Conservation (phyloP, 1,140 invertebrate species). For the Conus betulinus region DNA sequence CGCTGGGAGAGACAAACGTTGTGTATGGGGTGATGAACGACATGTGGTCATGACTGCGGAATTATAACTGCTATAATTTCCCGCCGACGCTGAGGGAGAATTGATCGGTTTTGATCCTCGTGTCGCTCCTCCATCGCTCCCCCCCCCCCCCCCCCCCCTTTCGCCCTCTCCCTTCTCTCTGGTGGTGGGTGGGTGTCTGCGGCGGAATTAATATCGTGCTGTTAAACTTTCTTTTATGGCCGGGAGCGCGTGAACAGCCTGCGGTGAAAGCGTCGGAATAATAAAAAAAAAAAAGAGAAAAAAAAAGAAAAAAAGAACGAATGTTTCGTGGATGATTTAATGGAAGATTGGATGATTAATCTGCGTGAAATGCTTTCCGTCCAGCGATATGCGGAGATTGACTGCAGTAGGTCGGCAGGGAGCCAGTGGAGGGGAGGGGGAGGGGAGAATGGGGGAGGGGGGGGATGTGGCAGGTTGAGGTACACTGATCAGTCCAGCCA, state of each 20-base stretch:
- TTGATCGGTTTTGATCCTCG: conserved; percentile 10
- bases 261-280: background rate
- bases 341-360: conserved; percentile 3
- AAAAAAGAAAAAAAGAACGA: conserved; percentile 9
- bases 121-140: too few relatives aligned
- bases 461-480: background rate
- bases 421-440: background rate
- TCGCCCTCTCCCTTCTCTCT: background rate
- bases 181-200: background rate
- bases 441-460: too few relatives aligned
- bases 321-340: background rate
- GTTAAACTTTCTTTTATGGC: conserved; percentile 11
- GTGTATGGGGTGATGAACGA: conserved; percentile 16
- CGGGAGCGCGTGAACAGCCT: background rate
- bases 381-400: background rate
- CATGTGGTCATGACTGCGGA: conserved; percentile 4
- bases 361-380: background rate
- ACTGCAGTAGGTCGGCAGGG: background rate
- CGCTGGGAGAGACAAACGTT: background rate
- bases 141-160: background rate
- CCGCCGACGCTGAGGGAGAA: background rate
- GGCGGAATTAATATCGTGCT: background rate
- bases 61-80: conserved; percentile 26
- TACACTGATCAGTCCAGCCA: background rate
- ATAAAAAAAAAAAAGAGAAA: background rate